These are phyloP conservation scores for Zygothrica quintamaculata DNA, from an alignment of 2,888 invertebrate genomes.

Conservation along the genomic window DNA sequence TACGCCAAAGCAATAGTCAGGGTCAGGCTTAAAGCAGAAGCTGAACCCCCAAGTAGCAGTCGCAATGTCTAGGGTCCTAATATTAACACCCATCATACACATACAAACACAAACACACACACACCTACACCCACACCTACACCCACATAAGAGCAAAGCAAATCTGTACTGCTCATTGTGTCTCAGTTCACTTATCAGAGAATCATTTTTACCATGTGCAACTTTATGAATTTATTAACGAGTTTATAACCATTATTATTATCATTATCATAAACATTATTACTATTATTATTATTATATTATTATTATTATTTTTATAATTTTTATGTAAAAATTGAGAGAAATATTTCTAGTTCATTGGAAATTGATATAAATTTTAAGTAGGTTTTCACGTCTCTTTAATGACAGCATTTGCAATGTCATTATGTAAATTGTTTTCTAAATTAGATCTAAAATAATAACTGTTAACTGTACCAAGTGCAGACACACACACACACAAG, in stretches of 20 bases:
- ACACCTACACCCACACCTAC: conserved; percentile 20
- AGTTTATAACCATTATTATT: conserved; percentile 69
- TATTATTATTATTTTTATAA: conserved; percentile 20
- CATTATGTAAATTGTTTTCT: conserved; percentile 70
- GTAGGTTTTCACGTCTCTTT: conserved; percentile 56
- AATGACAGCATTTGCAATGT: conserved; percentile 26
- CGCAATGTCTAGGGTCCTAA: conserved; percentile 48
- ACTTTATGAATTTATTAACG: conserved; percentile 79
- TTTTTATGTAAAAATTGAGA: conserved; percentile 55
- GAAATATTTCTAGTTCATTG: conserved; percentile 66
- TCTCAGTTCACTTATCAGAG: conserved; percentile 54
- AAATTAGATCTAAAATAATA: conserved; percentile 39
- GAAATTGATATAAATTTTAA: conserved; percentile 72
- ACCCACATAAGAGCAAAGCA: conserved; percentile 21
- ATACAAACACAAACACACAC: conserved; percentile 15
- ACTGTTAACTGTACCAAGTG: conserved; percentile 63
- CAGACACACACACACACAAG: conserved; percentile 36
- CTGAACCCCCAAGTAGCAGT: conserved; percentile 49
- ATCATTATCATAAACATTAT: conserved; percentile 1
- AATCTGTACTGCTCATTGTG: conserved; percentile 39
- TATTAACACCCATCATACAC: conserved; percentile 1
- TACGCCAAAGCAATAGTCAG: conserved; percentile 78
- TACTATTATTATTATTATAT: conserved; percentile 18
- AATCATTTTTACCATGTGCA: conserved; percentile 63
- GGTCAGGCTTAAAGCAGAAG: conserved; percentile 37